phyloP scores from a whole-genome alignment of 2,113 vertebrate genomes.

The Myanophis thanlyinensis region DNA sequence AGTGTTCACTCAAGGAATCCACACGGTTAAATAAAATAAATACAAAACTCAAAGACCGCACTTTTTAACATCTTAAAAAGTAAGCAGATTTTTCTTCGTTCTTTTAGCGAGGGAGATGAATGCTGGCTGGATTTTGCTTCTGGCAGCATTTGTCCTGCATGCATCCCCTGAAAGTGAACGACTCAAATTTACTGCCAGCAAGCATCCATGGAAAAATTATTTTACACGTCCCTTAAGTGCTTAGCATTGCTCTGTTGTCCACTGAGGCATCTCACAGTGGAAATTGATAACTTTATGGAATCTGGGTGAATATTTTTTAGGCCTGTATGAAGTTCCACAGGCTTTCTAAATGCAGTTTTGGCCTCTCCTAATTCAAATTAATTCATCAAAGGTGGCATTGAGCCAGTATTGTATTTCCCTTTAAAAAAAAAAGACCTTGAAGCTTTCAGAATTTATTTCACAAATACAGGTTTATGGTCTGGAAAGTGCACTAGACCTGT shows the following conservation, averaged over 20 bases:
- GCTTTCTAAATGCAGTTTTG: background rate
- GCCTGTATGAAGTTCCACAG: background rate
- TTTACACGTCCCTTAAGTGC: background rate
- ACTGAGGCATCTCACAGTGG: background rate
- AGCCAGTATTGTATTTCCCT: background rate
- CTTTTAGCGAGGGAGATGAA: background rate
- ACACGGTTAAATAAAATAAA: background rate
- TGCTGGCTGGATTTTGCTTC: background rate
- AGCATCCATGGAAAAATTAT: background rate
- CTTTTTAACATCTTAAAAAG: background rate
- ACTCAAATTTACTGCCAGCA: background rate
- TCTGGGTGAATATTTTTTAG: background rate
- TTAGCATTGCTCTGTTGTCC: background rate
- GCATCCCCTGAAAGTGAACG: background rate
- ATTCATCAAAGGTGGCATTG: background rate
- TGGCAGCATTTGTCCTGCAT: background rate
- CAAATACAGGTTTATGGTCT: background rate
- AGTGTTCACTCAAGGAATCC: background rate
- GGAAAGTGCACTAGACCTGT: background rate
- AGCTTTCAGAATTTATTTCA: background rate
- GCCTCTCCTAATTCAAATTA: background rate
- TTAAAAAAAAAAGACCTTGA: background rate
- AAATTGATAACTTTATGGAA: background rate
- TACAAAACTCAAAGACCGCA: background rate
- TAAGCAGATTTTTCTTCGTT: background rate